Evolutionary conservation across 2,888 invertebrate genomes (phyloP).

Genomic region (Heliconius hortense): DNA sequence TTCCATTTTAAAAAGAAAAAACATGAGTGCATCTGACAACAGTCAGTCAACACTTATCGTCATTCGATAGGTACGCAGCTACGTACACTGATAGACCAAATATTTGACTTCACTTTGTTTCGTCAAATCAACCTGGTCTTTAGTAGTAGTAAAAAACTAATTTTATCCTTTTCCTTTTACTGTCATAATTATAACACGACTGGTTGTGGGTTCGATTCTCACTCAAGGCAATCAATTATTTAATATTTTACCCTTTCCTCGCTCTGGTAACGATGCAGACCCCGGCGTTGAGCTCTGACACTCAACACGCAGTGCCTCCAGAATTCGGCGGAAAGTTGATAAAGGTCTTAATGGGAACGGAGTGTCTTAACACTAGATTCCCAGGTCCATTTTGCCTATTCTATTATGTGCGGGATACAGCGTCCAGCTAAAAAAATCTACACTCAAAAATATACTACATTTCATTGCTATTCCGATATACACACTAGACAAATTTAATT

Average conservation of each 20-base stretch:
- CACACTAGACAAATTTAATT: neutral
- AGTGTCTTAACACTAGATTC: neutral
- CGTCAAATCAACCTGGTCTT: neutral
- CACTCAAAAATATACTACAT: too few species aligned
- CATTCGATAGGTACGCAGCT: constrained; percentile 1
- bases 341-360: neutral
- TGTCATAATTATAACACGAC: too few species aligned
- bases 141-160: neutral
- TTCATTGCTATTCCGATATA: neutral
- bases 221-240: neutral
- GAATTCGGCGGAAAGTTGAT: neutral
- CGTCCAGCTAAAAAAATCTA: neutral
- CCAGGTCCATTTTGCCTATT: neutral
- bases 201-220: neutral
- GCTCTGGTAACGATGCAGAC: neutral
- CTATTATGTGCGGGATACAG: neutral
- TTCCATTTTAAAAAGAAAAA: too few species aligned
- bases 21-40: neutral
- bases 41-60: neutral
- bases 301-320: neutral
- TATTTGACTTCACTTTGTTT: constrained; percentile 4
- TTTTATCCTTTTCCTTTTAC: too few species aligned
- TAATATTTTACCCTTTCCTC: neutral
- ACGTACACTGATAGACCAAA: neutral
- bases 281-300: neutral